A percentile compares a stretch with the other conserved stretches of the same genome.
These are phyloP conservation scores for Cherax destructor DNA, from an alignment of 1,140 invertebrate genomes.

Conservation along the genomic window DNA sequence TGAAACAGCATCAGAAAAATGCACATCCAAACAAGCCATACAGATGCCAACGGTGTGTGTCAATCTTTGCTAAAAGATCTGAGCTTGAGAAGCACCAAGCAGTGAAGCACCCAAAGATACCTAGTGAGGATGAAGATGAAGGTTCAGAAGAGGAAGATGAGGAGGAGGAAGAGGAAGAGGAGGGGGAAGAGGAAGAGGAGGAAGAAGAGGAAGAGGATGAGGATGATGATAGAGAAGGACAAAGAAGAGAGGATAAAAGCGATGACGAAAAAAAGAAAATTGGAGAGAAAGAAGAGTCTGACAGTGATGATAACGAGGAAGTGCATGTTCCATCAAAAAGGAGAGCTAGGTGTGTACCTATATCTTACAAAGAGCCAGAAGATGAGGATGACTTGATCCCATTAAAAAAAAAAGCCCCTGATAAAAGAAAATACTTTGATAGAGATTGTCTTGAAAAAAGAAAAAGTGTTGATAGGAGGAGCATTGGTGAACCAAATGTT, in stretches of 20 bases:
- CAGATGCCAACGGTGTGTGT: constrained; percentile 64
- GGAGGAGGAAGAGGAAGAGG: constrained; percentile 44
- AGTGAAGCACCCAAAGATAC: constrained; percentile 41
- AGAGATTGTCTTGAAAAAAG: neutral
- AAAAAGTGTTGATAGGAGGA: neutral
- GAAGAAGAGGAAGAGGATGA: constrained; percentile 23
- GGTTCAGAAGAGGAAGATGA: constrained; percentile 64
- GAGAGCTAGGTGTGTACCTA: constrained; percentile 51
- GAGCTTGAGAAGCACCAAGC: constrained; percentile 65
- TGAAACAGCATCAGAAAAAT: constrained; percentile 70
- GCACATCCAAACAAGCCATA: constrained; percentile 63
- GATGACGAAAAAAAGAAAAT: constrained; percentile 27
- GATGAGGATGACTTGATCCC: constrained; percentile 44
- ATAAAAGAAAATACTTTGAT: constrained; percentile 12
- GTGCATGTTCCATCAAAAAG: constrained; percentile 33
- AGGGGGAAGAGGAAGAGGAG: constrained; percentile 51
- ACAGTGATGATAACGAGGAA: constrained; percentile 47
- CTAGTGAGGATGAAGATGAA: constrained; percentile 66
- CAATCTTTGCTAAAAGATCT: constrained; percentile 51
- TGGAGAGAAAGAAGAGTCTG: constrained; percentile 25
- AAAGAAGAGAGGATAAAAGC: constrained; percentile 20
- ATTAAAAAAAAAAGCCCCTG: neutral
- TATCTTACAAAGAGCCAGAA: constrained; percentile 63
- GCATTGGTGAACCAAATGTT: neutral
- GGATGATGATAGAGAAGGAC: constrained; percentile 15